Evolutionary conservation across 1,140 invertebrate genomes (phyloP), one percentile per base, ranked within the genome.

Genomic region (Macrobrachium nipponense): DNA sequence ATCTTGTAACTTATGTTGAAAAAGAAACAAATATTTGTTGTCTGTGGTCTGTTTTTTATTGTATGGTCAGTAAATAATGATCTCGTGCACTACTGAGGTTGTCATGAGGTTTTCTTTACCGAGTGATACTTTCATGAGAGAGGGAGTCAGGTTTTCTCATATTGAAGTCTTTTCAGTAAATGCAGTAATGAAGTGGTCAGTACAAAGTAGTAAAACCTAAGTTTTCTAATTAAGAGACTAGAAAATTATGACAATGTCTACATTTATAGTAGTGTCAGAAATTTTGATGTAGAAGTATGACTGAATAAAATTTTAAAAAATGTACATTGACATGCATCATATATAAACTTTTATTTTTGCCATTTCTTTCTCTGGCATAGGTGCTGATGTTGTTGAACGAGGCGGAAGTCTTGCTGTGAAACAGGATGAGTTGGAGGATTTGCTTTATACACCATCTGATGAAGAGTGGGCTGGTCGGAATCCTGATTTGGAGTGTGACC

Each of bases 391-490:
- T 0, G 91, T 92, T 51, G 94, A 95, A 90, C 91, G 94, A 15
- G 96, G 95, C 44, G 96, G 95, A 17, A 94, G 96, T 44, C 95
- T 98, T 84, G 93, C 94, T 3, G 96, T 98, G 17, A 92, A 96
- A 77, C 93, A 95, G 0, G 95, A 95, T 90, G 97, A 99, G 91
- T 93, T 98, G 87, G 94, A 95, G 89, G 93, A 94, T 5, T 94
- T 95, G 62, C 91, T 97, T 80, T 98, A 98, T 91, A 94, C 95
- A 89, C 95, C 97, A 0, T 93, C 93, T 82, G 89, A 93, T 0
- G 94, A 95, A 90, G 98, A 99, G 90, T 99, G 98, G 98, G 96
- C 96, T 7, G 94, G 94, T 4, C 89, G 89, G 27, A 95, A 95
- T 90, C 92, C 94, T 79, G 95, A 96, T 89, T 92, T 93, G 10